These are phyloP conservation scores for Eupelmus urozonus DNA, from an alignment of 2,888 invertebrate species.

Conservation along the genomic window DNA sequence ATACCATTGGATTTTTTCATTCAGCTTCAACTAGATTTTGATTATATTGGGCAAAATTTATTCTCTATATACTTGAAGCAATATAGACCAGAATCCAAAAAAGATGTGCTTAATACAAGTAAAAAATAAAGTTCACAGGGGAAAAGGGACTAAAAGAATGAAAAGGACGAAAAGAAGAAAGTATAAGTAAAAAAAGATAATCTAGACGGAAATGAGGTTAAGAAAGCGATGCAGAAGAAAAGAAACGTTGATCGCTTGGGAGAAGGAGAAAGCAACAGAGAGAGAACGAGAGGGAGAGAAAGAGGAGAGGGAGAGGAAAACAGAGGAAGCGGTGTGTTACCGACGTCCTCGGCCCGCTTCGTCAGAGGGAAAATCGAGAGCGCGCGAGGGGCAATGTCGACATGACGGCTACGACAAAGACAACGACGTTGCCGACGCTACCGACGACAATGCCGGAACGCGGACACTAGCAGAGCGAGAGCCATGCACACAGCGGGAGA, in stretches of 20 bases:
- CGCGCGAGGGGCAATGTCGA: constrained; percentile 51
- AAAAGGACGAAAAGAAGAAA: too few relatives aligned
- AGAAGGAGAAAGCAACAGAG: constrained; percentile 6
- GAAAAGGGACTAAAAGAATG: too few relatives aligned
- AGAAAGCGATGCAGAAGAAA: constrained; percentile 2
- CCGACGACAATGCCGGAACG: background rate
- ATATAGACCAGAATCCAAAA: too few relatives aligned
- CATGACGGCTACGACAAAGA: constrained; percentile 25
- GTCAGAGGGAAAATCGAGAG: constrained; percentile 49
- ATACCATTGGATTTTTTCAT: too few relatives aligned
- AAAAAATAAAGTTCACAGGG: too few relatives aligned
- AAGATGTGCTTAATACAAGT: too few relatives aligned
- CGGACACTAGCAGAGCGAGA: too few relatives aligned
- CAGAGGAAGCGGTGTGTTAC: background rate
- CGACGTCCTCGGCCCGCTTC: constrained; percentile 28
- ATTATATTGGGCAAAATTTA: too few relatives aligned
- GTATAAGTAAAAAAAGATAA: too few relatives aligned
- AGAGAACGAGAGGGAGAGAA: constrained; percentile 27
- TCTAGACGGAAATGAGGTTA: background rate
- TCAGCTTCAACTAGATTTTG: too few relatives aligned
- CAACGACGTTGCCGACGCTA: constrained; percentile 12
- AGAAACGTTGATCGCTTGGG: background rate
- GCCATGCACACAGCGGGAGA: background rate
- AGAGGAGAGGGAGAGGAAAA: background rate
- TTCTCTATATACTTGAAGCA: too few relatives aligned